phyloP scores from a whole-genome alignment of 1,140 invertebrate species.

The Drosophila seguyi region DNA sequence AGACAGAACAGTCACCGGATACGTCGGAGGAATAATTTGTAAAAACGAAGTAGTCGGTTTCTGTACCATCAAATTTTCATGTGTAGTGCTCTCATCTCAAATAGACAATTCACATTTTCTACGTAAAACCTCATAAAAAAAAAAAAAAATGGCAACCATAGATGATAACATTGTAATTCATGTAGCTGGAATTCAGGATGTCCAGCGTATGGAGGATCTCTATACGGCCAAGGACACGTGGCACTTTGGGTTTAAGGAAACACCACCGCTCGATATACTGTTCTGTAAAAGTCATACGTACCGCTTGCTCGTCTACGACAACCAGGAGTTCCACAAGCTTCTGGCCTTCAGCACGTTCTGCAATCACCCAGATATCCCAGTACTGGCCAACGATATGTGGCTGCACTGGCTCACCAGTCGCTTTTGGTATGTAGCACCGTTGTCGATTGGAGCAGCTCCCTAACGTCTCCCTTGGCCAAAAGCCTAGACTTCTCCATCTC shows the following conservation, averaged over 20 bases:
- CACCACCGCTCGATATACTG: constrained; percentile 7
- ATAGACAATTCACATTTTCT: constrained; percentile 4
- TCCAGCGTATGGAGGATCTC: constrained; percentile 26
- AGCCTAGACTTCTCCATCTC: constrained; percentile 53
- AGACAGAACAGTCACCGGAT: neutral
- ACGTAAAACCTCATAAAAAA: neutral
- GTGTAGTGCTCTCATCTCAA: constrained; percentile 1
- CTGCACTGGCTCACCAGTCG: constrained; percentile 55
- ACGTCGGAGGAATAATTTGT: neutral
- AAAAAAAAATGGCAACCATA: constrained; percentile 19
- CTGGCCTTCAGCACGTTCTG: constrained; percentile 57
- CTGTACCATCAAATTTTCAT: constrained; percentile 3
- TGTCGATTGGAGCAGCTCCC: neutral
- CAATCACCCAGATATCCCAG: constrained; percentile 56
- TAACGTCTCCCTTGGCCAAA: neutral
- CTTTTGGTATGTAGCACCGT: constrained; percentile 44
- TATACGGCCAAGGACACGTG: neutral
- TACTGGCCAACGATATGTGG: constrained; percentile 60
- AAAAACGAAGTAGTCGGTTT: constrained; percentile 19
- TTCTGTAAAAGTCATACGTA: constrained; percentile 49
- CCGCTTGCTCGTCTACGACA: constrained; percentile 35
- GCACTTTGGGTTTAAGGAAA: constrained; percentile 45
- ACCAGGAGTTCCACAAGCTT: neutral
- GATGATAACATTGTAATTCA: constrained; percentile 20
- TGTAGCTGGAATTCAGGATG: constrained; percentile 25